These are phyloP conservation scores for Leptobrachium ailaonicum DNA, from an alignment of 2,113 vertebrate genomes.

Conservation along the genomic window DNA sequence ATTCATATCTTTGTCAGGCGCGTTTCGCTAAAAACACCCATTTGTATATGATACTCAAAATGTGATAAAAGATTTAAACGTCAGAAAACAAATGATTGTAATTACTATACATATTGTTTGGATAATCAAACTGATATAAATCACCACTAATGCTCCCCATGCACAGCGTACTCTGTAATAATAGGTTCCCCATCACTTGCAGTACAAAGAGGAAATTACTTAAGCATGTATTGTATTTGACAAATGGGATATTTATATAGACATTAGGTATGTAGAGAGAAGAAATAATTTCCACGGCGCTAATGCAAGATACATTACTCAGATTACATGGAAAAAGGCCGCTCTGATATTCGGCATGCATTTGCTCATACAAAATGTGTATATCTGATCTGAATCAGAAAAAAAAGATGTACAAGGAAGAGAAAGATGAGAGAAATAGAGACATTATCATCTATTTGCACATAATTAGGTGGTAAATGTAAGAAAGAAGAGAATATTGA, in stretches of 20 bases:
- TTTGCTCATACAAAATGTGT: not conserved
- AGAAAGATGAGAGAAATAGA: not conserved
- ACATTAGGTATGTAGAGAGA: not conserved
- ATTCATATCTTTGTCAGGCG: too few relatives aligned
- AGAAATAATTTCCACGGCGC: not conserved
- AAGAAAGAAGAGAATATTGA: not conserved
- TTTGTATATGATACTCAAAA: not conserved
- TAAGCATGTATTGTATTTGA: constrained; percentile 3
- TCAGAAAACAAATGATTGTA: not conserved
- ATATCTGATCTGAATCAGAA: not conserved
- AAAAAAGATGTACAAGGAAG: not conserved
- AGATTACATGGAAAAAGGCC: not conserved
- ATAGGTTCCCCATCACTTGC: not conserved
- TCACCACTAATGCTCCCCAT: not conserved
- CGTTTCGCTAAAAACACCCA: not conserved
- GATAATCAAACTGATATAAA: not conserved
- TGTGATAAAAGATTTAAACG: not conserved
- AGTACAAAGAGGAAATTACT: constrained; percentile 9
- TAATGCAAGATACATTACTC: not conserved
- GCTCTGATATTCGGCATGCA: not conserved
- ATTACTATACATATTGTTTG: not conserved
- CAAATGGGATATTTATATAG: constrained; percentile 5
- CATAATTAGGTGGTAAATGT: constrained; percentile 8
- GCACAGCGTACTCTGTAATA: not conserved
- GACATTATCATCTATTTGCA: not conserved